Percentiles rank a stretch among this genome's conserved stretches.
These are phyloP conservation scores for Hypselothyrea guttata DNA, from an alignment of 2,888 invertebrate genomes.

Conservation along the genomic window DNA sequence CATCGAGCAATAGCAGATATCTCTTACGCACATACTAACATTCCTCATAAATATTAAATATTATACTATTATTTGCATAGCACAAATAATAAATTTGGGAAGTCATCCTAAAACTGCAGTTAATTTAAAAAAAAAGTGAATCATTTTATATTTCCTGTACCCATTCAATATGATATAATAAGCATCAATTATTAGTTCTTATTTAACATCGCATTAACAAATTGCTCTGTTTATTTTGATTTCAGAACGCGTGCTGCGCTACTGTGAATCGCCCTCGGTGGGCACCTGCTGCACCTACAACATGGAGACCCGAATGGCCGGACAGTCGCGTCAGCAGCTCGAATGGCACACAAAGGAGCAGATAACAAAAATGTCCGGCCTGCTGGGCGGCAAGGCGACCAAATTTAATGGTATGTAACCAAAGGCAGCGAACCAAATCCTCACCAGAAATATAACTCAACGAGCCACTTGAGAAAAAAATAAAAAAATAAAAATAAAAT, in stretches of 20 bases:
- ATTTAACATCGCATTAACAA: too few relatives aligned
- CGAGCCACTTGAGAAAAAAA: conserved; percentile 62
- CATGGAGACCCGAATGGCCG: conserved; percentile 87
- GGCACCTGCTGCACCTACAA: conserved; percentile 85
- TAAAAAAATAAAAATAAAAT: not conserved
- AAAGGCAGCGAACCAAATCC: conserved; percentile 9
- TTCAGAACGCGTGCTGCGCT: conserved; percentile 80
- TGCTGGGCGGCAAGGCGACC: conserved; percentile 89
- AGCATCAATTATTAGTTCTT: too few relatives aligned
- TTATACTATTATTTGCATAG: too few relatives aligned
- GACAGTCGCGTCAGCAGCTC: conserved; percentile 88
- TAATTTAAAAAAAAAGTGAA: too few relatives aligned
- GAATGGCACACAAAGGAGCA: conserved; percentile 89
- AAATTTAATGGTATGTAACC: conserved; percentile 92
- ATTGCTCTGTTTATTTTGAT: too few relatives aligned
- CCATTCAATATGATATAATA: too few relatives aligned
- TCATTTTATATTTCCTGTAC: too few relatives aligned
- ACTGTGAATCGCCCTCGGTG: conserved; percentile 83
- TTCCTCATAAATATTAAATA: too few relatives aligned
- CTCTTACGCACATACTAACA: too few relatives aligned
- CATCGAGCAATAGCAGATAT: too few relatives aligned
- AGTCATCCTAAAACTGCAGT: too few relatives aligned
- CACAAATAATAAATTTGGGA: too few relatives aligned
- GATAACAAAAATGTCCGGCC: conserved; percentile 88
- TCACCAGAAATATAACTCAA: conserved; percentile 46